Evolutionary conservation across 2,888 invertebrate genomes (phyloP).

Genomic region (Scaptomyza polygonia): DNA sequence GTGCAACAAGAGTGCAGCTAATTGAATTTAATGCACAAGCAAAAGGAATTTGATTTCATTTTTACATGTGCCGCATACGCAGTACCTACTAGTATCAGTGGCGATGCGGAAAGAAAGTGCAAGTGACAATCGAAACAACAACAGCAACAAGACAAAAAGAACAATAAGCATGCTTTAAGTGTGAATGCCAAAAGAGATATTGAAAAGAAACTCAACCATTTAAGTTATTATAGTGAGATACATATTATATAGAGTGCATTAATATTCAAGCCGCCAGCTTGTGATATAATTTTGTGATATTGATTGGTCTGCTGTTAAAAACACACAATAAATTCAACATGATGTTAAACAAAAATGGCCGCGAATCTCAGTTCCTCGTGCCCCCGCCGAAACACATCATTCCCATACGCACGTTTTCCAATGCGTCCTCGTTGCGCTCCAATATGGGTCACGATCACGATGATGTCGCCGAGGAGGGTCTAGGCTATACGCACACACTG

Average conservation of each 20-base stretch:
- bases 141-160: constrained; percentile 9
- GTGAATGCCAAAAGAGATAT: constrained; percentile 20
- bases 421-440: constrained; percentile 65
- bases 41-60: constrained; percentile 66
- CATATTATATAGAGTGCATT: constrained; percentile 9
- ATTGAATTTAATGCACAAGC: constrained; percentile 73
- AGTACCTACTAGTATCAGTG: constrained; percentile 28
- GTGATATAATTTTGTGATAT: constrained; percentile 41
- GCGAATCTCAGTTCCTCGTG: constrained; percentile 75
- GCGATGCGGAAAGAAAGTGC: constrained; percentile 52
- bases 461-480: constrained; percentile 76
- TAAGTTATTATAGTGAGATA: background rate
- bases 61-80: constrained; percentile 50
- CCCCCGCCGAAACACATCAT: constrained; percentile 61
- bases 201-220: background rate
- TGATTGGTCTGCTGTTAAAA: constrained; percentile 25
- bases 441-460: constrained; percentile 58
- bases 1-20: constrained; percentile 70
- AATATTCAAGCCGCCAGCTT: constrained; percentile 45
- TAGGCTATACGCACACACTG: constrained; percentile 82
- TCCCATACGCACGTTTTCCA: constrained; percentile 72
- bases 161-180: constrained; percentile 28
- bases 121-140: constrained; percentile 37
- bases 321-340: constrained; percentile 30
- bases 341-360: constrained; percentile 61